Evolutionary conservation across 2,797 vertebrate genomes (phyloP).

Genomic region (Coccyzus lansbergi): DNA sequence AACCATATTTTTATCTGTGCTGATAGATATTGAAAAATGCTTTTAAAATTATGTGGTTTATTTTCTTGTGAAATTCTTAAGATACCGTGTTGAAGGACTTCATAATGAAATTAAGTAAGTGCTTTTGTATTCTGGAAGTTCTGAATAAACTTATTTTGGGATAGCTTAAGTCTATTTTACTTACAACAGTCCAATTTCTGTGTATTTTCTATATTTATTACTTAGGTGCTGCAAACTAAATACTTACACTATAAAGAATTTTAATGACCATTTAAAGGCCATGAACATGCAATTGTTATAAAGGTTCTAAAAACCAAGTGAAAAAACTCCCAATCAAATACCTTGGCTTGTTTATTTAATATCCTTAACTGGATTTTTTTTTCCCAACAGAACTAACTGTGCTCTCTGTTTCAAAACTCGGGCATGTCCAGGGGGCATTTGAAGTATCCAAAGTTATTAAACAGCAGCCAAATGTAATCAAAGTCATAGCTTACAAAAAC

Average conservation of each 20-base stretch:
- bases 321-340: neutral
- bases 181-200: neutral
- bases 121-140: neutral
- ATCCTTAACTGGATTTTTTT: neutral
- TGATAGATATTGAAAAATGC: neutral
- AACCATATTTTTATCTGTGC: neutral
- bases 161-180: neutral
- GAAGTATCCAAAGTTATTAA: conserved; percentile 57
- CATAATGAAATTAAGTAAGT: neutral
- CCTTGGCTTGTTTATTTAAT: neutral
- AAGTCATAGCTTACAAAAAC: conserved; percentile 71
- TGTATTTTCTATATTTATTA: neutral
- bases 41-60: neutral
- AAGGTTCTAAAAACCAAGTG: neutral
- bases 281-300: neutral
- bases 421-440: neutral
- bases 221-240: neutral
- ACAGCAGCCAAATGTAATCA: conserved; percentile 63
- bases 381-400: conserved; percentile 26
- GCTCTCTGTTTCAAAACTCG: conserved; percentile 44
- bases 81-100: neutral
- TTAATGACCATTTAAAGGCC: neutral
- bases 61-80: neutral
- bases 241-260: neutral
- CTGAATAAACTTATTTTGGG: neutral